Conservation (phyloP, 2,888 invertebrate genomes). For the Coenonympha arcania region DNA sequence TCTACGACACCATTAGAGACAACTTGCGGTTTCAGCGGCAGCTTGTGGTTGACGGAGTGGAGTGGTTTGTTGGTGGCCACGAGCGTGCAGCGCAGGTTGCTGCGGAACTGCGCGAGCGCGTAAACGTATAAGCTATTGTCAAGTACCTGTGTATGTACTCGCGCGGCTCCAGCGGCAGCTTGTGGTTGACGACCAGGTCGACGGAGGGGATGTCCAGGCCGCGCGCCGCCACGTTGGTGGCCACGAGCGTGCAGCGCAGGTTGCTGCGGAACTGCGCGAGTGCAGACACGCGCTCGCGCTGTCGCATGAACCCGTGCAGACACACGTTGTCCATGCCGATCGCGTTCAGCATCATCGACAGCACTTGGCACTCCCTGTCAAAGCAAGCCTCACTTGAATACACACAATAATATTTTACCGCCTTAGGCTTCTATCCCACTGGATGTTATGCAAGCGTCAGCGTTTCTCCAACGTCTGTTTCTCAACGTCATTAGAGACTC, state of each 20-base stretch:
- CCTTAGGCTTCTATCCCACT: too few species aligned
- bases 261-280: constrained; percentile 93
- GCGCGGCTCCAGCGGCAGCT: constrained; percentile 90
- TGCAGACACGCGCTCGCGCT: constrained; percentile 87
- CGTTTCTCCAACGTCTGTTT: too few species aligned
- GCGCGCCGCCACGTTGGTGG: constrained; percentile 97
- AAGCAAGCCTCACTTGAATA: constrained; percentile 86
- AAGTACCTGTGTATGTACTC: constrained; percentile 93
- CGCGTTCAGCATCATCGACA: constrained; percentile 90
- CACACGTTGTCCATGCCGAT: constrained; percentile 92
- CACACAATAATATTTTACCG: too few species aligned
- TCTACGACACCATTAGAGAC: too few species aligned
- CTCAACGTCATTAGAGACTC: too few species aligned
- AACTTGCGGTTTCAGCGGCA: constrained; percentile 92
- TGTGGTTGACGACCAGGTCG: constrained; percentile 95
- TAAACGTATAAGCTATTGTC: too few species aligned
- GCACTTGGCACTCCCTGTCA: constrained; percentile 88
- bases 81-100: constrained; percentile 88
- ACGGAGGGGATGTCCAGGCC: constrained; percentile 98
- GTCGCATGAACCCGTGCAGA: constrained; percentile 94
- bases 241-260: constrained; percentile 88
- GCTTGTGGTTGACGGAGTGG: constrained; percentile 95
- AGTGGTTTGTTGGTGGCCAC: constrained; percentile 98
- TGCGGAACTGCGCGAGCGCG: constrained; percentile 91
- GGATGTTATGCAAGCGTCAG: too few species aligned